Evolutionary conservation across 2,888 invertebrate genomes (phyloP), one percentile per base, ranked within the genome.

Genomic region (Noctua fimbriata): DNA sequence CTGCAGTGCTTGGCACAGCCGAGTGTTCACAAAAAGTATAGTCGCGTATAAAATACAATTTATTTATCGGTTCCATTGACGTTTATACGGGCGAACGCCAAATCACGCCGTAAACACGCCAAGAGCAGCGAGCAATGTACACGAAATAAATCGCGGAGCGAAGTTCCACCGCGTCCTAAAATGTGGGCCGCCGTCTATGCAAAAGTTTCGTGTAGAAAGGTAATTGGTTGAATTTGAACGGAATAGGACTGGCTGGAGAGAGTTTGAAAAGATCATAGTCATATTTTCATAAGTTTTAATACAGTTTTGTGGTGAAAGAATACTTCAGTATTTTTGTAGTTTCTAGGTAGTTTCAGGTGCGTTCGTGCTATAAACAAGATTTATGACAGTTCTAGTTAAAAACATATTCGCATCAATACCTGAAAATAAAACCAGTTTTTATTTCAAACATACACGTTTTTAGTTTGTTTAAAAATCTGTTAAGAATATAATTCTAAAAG

Each of bases 51-150:
- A 91, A 93, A 92, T 91, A 92, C 93, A 92, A 93, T 94, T 93
- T 94, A 94, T 94, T 94, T 92, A 92, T 93, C 92, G 91, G 89
- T 89, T 87, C 89, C 91, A 92, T 93, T 89, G 93, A 92, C 91
- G 90, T 90, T 92, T 90, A 92, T 93, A 89, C 91, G 88, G 86
- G 86, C 84, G 76, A 88, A 89, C 89, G 89, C 87, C 90, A 88
- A 87, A 89, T 89, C 84, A 83, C 76, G 73, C 80, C 84, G 77
- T 85, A 87, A 89, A 88, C 76, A 87, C 82, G 79, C 75, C 78
- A 85, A 83, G 73, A 69, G 75, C 74, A 86, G 79, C 79, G 76
- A 77, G 74, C 82, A 83, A 83, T 85, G 84, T 84, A 86, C 73
- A 70, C 75, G 78, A 83, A 75, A 86, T 84, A 86, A 80, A 81